Percentiles rank a stretch among this genome's conserved stretches.
Evolutionary conservation across 2,888 invertebrate species (phyloP).

Genomic region (Subacronicta megacephala): DNA sequence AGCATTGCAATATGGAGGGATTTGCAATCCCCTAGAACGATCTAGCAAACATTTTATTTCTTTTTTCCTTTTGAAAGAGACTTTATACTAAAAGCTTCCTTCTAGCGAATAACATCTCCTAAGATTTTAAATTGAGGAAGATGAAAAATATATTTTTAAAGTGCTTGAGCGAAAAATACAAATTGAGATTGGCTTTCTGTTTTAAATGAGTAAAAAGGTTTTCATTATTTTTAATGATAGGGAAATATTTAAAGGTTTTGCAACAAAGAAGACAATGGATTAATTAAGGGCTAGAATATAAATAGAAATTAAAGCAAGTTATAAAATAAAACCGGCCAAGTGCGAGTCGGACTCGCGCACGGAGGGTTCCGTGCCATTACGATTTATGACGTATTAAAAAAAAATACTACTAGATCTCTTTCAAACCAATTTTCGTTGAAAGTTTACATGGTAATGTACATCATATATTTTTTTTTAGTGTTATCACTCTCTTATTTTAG

Average conservation of each 20-base stretch:
- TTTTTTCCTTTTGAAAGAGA: neutral
- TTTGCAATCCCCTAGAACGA: neutral
- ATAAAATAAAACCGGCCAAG: neutral
- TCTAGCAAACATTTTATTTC: neutral
- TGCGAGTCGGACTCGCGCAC: too few species aligned
- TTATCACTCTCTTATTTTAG: too few species aligned
- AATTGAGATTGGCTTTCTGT: neutral
- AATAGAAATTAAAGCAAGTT: conserved; percentile 1
- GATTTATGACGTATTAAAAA: too few species aligned
- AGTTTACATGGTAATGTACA: too few species aligned
- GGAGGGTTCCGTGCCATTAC: too few species aligned
- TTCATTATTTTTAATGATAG: conserved; percentile 23
- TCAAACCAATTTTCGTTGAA: too few species aligned
- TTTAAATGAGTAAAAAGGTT: conserved; percentile 12
- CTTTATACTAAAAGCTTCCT: conserved; percentile 11
- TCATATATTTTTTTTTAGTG: too few species aligned
- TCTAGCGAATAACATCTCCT: neutral
- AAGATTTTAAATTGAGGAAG: conserved; percentile 4
- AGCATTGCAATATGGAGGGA: too few species aligned
- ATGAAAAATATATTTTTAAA: conserved; percentile 10
- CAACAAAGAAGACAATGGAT: conserved; percentile 5
- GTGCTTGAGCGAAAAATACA: conserved; percentile 8
- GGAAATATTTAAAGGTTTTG: conserved; percentile 1
- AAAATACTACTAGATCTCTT: too few species aligned
- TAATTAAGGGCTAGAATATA: conserved; percentile 2